phyloP scores from a whole-genome alignment of 1,140 invertebrate genomes.

The Chelonus insularis region DNA sequence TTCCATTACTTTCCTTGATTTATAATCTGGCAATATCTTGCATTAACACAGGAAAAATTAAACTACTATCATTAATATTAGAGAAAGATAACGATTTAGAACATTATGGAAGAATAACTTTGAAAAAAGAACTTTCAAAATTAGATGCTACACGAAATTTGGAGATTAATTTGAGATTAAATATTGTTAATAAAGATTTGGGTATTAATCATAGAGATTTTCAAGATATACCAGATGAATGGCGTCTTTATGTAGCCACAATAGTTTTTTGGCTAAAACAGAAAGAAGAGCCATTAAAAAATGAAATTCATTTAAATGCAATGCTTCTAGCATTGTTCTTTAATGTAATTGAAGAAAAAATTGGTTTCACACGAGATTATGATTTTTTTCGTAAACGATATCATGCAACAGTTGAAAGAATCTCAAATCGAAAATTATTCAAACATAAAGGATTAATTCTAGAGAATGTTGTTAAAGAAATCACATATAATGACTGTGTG shows the following conservation, averaged over 20 bases:
- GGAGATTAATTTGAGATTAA: neutral
- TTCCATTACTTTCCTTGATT: no score
- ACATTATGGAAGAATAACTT: neutral
- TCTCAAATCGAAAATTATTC: no score
- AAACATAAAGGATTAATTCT: no score
- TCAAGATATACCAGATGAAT: neutral
- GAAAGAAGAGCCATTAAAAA: neutral
- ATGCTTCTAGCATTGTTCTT: neutral
- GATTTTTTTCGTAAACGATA: no score
- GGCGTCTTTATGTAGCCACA: neutral
- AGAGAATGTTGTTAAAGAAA: no score
- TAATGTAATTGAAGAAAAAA: neutral
- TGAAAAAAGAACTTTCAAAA: neutral
- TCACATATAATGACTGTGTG: no score
- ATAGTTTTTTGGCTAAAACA: neutral
- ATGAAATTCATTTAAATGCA: neutral
- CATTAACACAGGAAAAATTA: no score
- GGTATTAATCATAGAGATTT: neutral
- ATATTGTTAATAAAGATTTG: neutral
- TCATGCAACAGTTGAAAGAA: no score
- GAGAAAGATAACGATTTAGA: neutral
- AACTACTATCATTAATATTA: neutral
- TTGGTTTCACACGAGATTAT: no score
- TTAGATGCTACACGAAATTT: neutral
- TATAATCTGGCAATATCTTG: no score